A percentile compares a stretch with the other conserved stretches of the same genome.
Evolutionary conservation across 2,797 vertebrate species (phyloP).

Genomic region (Moxostoma hubbsi): DNA sequence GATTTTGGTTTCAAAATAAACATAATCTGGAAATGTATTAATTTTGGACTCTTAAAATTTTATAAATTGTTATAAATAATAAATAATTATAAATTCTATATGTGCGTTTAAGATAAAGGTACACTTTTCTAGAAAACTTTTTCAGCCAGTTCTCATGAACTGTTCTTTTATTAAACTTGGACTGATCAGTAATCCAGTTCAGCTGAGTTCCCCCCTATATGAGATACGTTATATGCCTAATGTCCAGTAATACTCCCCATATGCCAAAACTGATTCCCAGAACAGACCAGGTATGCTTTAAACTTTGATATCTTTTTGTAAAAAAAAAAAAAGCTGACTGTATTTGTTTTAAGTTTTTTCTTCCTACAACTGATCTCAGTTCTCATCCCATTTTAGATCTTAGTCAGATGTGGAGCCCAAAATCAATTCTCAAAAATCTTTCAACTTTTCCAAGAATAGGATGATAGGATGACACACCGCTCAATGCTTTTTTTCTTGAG

Average conservation of each 20-base stretch:
- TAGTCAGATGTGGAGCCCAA: background rate
- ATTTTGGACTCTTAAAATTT: too few species aligned
- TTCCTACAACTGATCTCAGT: constrained; percentile 30
- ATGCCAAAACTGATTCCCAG: constrained; percentile 56
- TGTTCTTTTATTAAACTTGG: constrained; percentile 58
- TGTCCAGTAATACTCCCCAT: constrained; percentile 59
- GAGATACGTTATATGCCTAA: constrained; percentile 59
- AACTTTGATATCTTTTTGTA: constrained; percentile 46
- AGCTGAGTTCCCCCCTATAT: constrained; percentile 53
- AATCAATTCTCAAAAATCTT: constrained; percentile 7
- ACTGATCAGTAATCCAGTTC: constrained; percentile 57
- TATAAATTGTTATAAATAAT: too few species aligned
- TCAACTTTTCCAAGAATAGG: constrained; percentile 5
- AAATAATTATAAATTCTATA: too few species aligned
- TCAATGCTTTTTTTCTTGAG: background rate
- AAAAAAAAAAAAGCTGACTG: constrained; percentile 11
- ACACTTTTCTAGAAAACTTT: constrained; percentile 47
- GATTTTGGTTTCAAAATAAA: too few species aligned
- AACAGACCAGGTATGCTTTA: constrained; percentile 1
- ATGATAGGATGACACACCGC: background rate
- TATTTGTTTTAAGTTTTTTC: constrained; percentile 19
- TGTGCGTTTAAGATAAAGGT: too few species aligned
- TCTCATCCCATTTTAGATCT: constrained; percentile 6
- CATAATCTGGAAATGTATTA: too few species aligned
- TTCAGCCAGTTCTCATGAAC: constrained; percentile 48